phyloP scores from a whole-genome alignment of 2,888 invertebrate species.

The Dynastes maya region DNA sequence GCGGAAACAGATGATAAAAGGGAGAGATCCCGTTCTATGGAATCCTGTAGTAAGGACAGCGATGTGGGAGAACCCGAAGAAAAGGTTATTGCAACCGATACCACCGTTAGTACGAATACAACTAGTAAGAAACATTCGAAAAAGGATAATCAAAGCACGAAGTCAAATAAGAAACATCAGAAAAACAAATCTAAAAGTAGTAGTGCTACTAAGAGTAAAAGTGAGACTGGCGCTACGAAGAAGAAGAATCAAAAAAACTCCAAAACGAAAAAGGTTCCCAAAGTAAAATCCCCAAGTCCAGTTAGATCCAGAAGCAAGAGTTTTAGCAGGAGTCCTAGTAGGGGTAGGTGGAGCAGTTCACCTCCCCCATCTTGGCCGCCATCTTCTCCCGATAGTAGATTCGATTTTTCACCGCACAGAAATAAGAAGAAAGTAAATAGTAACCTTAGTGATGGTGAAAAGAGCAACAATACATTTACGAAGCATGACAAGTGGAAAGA shows the following conservation, averaged over 20 bases:
- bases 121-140: constrained; percentile 57
- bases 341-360: constrained; percentile 64
- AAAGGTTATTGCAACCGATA: too few relatives aligned
- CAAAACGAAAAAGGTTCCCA: constrained; percentile 58
- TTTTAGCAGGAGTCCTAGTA: constrained; percentile 61
- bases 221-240: constrained; percentile 50
- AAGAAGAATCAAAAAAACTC: constrained; percentile 55
- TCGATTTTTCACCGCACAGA: constrained; percentile 59
- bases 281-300: constrained; percentile 60
- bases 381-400: constrained; percentile 64
- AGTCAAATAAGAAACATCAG: constrained; percentile 35
- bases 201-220: constrained; percentile 32
- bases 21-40: constrained; percentile 63
- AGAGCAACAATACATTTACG: constrained; percentile 58
- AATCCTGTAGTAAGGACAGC: constrained; percentile 54
- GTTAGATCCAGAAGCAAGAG: constrained; percentile 60
- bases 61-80: constrained; percentile 50
- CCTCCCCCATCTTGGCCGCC: constrained; percentile 67
- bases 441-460: constrained; percentile 59
- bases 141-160: constrained; percentile 19
- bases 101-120: constrained; percentile 34
- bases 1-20: constrained; percentile 65
- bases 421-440: constrained; percentile 52
- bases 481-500: constrained; percentile 63
- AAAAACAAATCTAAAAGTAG: constrained; percentile 56